Base-by-base conservation (phyloP, 1,140 invertebrate species). In the Thaumetopoea pityocampa region DNA sequence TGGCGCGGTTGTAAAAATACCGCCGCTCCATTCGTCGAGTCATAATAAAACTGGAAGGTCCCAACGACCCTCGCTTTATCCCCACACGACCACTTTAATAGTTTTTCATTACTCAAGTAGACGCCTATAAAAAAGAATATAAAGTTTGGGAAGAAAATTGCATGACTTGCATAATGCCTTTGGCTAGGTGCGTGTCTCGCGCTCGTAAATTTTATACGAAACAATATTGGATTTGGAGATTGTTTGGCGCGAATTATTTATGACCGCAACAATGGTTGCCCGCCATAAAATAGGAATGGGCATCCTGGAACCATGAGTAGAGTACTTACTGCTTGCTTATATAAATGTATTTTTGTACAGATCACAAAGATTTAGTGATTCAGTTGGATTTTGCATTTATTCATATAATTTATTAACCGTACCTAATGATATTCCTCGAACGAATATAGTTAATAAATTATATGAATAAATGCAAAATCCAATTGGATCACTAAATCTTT, bases 91-190 rank as follows among this genome's bases (percentile, higher is more conserved):
- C 57, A 67, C 47, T 78, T 82, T 82, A 70, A 82, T 82, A 78
- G 76, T 82, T 78, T 80, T 82, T 80, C 78, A 82, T 82, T 82
- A 82, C 78, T 82, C 78, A 82, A 82, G 78, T 78, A 82, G 78
- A 82, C 63, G 73, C 36, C 57, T 48, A 71, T 76, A 80, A 82
- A 79, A 78, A 61, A 41, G 45, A 54, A 48, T 62, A 79, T 77
- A 73, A 72, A 77, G 59, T 63, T 68, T 51, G 66, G 58, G 46
- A 72, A 77, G 76, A 83, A 83, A 83, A 83, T 83, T 83, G 76
- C 76, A 80, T 66, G 63, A 38, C 61, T 69, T 82, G 78, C 76
- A 83, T 83, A 80, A 83, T 74, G 48, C 56, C 54, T 35, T 28
- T 23, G 49, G 59, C 62, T 53, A 57, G 62, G 49, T 51, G 54